Evolutionary conservation across 2,888 invertebrate species (phyloP).

Genomic region (Phasia obesa): DNA sequence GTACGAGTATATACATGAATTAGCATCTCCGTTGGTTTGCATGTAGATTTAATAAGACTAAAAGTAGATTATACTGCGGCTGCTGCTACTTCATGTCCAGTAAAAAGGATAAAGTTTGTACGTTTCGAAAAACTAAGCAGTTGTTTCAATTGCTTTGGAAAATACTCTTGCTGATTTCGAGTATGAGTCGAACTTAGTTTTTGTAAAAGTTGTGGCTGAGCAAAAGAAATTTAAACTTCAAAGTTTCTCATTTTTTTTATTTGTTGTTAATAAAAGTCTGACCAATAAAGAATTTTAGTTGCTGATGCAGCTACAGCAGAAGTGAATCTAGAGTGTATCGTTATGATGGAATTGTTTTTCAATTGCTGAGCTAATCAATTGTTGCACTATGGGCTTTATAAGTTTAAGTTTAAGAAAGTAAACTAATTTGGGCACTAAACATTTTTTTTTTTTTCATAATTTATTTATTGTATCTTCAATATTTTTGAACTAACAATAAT

Average conservation of each 20-base stretch:
- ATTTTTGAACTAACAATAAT: no score
- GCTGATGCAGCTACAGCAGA: constrained; percentile 20
- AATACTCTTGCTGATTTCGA: neutral
- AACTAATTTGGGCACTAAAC: no score
- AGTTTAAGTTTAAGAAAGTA: no score
- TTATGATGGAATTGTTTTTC: constrained; percentile 17
- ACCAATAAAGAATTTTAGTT: constrained; percentile 46
- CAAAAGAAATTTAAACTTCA: constrained; percentile 20
- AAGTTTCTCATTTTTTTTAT: constrained; percentile 31
- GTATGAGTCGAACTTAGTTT: constrained; percentile 1
- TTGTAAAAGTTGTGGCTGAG: constrained; percentile 9
- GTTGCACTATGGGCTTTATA: constrained; percentile 8
- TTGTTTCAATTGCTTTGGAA: neutral
- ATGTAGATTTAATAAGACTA: constrained; percentile 23
- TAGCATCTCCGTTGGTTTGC: neutral
- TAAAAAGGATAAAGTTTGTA: constrained; percentile 40
- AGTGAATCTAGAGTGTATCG: constrained; percentile 24
- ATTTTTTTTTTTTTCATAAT: no score
- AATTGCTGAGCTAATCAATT: constrained; percentile 19
- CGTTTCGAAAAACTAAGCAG: neutral
- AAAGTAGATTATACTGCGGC: no score
- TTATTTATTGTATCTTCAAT: no score
- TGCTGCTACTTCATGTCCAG: constrained; percentile 40
- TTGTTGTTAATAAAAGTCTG: constrained; percentile 11
- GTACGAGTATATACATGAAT: no score